phyloP scores from a whole-genome alignment of 2,797 vertebrate genomes.

The Cryptoprocta ferox region DNA sequence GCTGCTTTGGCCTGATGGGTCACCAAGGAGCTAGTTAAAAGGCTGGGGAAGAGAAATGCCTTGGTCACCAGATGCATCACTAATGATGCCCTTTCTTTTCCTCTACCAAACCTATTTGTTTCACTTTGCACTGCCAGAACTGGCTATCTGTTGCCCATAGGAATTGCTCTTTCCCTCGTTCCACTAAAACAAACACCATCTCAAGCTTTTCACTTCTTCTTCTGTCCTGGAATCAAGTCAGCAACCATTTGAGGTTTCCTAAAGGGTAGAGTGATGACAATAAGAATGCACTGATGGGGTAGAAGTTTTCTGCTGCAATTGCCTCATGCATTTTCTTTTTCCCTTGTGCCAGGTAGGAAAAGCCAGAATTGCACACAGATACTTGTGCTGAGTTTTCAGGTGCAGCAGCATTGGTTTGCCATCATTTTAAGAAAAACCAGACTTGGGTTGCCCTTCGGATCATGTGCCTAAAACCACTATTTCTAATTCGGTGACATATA shows the following conservation, averaged over 20 bases:
- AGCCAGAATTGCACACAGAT: background rate
- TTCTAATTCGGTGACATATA: conserved; percentile 22
- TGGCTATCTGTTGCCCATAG: background rate
- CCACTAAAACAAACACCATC: background rate
- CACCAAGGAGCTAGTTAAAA: background rate
- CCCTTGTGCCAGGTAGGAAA: background rate
- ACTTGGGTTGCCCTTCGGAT: background rate
- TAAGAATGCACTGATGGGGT: background rate
- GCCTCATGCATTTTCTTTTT: background rate
- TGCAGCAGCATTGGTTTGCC: background rate
- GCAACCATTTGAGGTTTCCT: background rate
- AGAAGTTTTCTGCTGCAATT: background rate
- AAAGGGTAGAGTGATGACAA: background rate
- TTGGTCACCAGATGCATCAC: background rate
- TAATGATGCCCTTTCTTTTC: background rate
- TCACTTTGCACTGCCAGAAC: background rate
- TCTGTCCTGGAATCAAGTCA: background rate
- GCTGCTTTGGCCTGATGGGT: background rate
- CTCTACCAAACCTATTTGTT: background rate
- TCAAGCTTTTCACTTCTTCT: background rate
- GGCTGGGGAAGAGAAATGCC: background rate
- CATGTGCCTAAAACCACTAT: background rate
- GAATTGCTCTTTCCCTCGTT: background rate
- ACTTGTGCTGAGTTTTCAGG: background rate
- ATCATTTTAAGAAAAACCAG: conserved; percentile 16